phyloP scores from a whole-genome alignment of 2,888 invertebrate genomes.

The Drosophila conformis region DNA sequence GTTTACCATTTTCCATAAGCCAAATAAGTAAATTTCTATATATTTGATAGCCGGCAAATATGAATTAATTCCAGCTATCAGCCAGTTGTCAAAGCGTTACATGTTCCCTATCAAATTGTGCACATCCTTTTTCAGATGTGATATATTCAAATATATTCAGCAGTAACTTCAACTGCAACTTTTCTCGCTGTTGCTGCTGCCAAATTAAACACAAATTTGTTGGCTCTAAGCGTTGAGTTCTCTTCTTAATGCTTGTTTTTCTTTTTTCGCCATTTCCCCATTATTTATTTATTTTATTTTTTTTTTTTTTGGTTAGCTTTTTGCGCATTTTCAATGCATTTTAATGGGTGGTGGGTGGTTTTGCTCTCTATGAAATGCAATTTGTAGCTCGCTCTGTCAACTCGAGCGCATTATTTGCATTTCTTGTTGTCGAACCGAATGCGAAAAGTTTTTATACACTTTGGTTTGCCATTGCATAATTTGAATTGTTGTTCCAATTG shows the following conservation, averaged over 20 bases:
- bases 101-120: neutral
- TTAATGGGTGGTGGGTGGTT: conserved; percentile 45
- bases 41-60: neutral
- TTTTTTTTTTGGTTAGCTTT: conserved; percentile 44
- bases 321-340: conserved; percentile 65
- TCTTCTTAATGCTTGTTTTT: conserved; percentile 12
- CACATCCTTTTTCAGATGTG: neutral
- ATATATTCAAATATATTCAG: conserved; percentile 16
- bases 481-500: conserved; percentile 27
- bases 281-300: conserved; percentile 24
- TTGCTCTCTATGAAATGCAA: conserved; percentile 67
- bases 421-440: conserved; percentile 52
- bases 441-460: conserved; percentile 44
- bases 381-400: conserved; percentile 54
- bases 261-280: conserved; percentile 12
- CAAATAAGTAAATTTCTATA: neutral
- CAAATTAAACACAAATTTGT: conserved; percentile 71
- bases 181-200: conserved; percentile 50
- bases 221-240: conserved; percentile 46
- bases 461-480: conserved; percentile 31
- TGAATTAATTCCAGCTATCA: too few relatives aligned
- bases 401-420: conserved; percentile 70
- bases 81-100: neutral
- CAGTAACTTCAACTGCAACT: conserved; percentile 38
- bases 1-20: neutral